Evolutionary conservation across 2,113 vertebrate genomes (phyloP).

Genomic region (Turdus rufiventris): DNA sequence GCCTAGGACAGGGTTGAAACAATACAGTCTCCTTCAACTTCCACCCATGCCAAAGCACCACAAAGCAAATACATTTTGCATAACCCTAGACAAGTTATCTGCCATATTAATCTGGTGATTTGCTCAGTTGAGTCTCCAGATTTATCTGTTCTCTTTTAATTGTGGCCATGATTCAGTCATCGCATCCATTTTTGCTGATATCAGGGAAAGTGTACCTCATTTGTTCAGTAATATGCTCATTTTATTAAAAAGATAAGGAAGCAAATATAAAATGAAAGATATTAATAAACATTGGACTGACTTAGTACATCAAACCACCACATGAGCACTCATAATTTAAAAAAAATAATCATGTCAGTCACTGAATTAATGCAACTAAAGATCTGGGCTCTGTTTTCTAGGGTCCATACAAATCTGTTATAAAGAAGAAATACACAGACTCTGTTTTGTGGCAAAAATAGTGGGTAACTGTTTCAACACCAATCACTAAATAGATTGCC

Average conservation of each 20-base stretch:
- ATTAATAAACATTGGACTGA: conserved; percentile 46
- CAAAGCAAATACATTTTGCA: not conserved
- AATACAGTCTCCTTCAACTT: not conserved
- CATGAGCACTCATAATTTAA: not conserved
- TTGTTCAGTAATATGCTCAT: conserved; percentile 36
- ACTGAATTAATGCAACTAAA: not conserved
- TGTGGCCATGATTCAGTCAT: conserved; percentile 23
- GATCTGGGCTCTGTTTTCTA: not conserved
- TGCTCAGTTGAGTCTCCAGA: not conserved
- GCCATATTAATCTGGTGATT: not conserved
- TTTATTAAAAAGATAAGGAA: conserved; percentile 65
- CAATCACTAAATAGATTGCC: not conserved
- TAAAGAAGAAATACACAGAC: not conserved
- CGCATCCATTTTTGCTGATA: not conserved
- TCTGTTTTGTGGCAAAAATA: not conserved
- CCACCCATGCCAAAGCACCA: not conserved
- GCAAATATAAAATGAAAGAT: conserved; percentile 49
- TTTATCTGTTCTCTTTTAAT: conserved; percentile 44
- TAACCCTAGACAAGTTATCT: not conserved
- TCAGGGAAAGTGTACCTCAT: not conserved
- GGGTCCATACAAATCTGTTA: not conserved
- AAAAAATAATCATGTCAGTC: not conserved
- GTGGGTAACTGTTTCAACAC: not conserved
- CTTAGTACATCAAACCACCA: not conserved
- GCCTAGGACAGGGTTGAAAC: not conserved